A percentile compares a stretch with the other conserved stretches of the same genome.
phyloP scores from a whole-genome alignment of 1,140 invertebrate species.

The Euwallacea fornicatus region DNA sequence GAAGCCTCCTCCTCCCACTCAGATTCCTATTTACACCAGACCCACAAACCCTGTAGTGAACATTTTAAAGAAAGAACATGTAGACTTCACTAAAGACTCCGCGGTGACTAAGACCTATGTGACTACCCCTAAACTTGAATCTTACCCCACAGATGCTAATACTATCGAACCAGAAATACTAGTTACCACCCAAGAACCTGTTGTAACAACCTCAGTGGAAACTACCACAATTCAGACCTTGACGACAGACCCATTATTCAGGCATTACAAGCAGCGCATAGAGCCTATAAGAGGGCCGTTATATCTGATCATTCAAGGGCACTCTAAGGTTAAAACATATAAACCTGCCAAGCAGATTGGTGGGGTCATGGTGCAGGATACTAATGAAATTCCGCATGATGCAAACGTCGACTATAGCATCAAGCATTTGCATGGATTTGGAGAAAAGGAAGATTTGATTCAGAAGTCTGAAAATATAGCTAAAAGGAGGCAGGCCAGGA shows the following conservation, averaged over 20 bases:
- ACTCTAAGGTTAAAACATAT: constrained; percentile 81
- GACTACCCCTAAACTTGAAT: constrained; percentile 8
- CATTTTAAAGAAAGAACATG: constrained; percentile 32
- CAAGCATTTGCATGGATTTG: constrained; percentile 58
- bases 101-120: constrained; percentile 15
- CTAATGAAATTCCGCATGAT: constrained; percentile 56
- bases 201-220: constrained; percentile 40
- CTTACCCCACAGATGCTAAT: constrained; percentile 4
- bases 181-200: background rate
- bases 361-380: constrained; percentile 55
- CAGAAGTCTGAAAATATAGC: constrained; percentile 34
- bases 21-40: constrained; percentile 33
- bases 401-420: constrained; percentile 45
- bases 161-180: background rate
- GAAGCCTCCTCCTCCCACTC: constrained; percentile 49
- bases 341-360: constrained; percentile 63
- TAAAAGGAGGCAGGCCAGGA: constrained; percentile 41
- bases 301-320: constrained; percentile 79
- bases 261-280: constrained; percentile 66
- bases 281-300: constrained; percentile 66
- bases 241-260: constrained; percentile 60
- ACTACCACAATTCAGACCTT: constrained; percentile 54
- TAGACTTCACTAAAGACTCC: constrained; percentile 12
- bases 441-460: constrained; percentile 48
- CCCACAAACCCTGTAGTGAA: constrained; percentile 31